Evolutionary conservation across 2,113 vertebrate genomes (phyloP), one percentile per base, ranked within the genome.

Genomic region (Dendropsophus ebraccatus): DNA sequence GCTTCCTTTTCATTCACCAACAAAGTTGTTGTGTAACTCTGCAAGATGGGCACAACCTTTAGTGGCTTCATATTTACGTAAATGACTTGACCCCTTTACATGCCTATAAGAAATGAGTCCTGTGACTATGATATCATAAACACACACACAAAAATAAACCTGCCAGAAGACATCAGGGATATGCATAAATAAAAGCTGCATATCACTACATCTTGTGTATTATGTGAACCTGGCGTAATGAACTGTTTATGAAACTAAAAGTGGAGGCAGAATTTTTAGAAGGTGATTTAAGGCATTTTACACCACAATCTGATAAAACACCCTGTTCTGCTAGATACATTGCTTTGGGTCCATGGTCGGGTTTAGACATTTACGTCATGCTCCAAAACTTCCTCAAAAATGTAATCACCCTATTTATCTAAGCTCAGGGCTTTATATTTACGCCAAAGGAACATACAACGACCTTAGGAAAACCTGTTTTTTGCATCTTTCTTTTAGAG

Each of bases 201-300:
- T 76, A 84, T 62, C 54, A 13, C 62, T 65, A 58, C 82, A 84
- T 84, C 83, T 76, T 77, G n/a, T 84, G 72, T 60, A 76, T 65
- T 47, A 65, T 16, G 72, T 58, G 37, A 84, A 60, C 56, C 19
- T 1, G 54, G 37, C 50, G 56, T 84, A 76, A 84, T 67, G 56
- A 84, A 56, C 56, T 76, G 73, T 84, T 84, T 65, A 84, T 76
- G 83, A 84, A 84, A 35, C 83, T 45, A 75, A 50, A 74, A 84
- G 83, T 84, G 75, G 83, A 45, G 56, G 25, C 47, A 23, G 83
- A 67, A 84, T 84, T 77, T 76, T 84, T 76, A 50, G 72, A 84
- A 76, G 83, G 72, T 84, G 72, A 84, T 84, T 84, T 84, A 76
- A 77, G 72, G 83, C 72, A 25, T 84, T 84, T 72, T 65, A 62